Evolutionary conservation across 2,888 invertebrate species (phyloP), one percentile per base, ranked within the genome.

Genomic region (Sesia apiformis): DNA sequence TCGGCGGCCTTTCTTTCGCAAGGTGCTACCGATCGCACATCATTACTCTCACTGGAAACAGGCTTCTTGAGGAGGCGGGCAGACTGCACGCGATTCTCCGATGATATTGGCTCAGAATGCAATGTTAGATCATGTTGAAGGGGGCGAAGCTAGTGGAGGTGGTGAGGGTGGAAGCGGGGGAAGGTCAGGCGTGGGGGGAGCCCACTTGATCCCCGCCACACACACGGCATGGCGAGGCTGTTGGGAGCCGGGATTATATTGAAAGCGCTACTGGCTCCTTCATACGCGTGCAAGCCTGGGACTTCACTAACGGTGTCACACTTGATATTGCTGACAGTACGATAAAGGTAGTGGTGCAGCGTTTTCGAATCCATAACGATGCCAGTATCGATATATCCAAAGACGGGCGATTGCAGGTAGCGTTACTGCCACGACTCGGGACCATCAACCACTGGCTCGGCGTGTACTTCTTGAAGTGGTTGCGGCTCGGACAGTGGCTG

Each of bases 201-300:
- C 4, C 61, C 59, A 4, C 64, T 67, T 7, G 72, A 71, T 43
- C 70, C 79, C 23, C 78, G 84, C 41, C 64, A 79, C 23, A 60
- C 67, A 66, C 70, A 74, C 42, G 81, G 82, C 63, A 81, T 87
- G 82, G 84, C 81, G 61, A 80, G 80, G 52, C 72, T 80, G 60
- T 74, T 79, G 56, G 90, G 81, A 69, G 80, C 86, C 8, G 81
- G 84, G 55, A 78, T 90, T 63, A 80, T 88, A 58, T 86, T 90
- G 5, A 90, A 90, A 59, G 84, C 91, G 3, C 87, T 93, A 51
- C 91, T 93, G 40, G 91, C 92, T 51, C 92, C 93, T 50, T 93
- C 93, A 64, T 94, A 96, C 90, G 96, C 61, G 94, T 96, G 64
- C 96, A 96, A 82, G 93, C 93, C 50, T 96, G 96, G 96, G 94